These are phyloP conservation scores for Idaea biselata DNA, from an alignment of 2,888 invertebrate genomes.

Conservation along the genomic window DNA sequence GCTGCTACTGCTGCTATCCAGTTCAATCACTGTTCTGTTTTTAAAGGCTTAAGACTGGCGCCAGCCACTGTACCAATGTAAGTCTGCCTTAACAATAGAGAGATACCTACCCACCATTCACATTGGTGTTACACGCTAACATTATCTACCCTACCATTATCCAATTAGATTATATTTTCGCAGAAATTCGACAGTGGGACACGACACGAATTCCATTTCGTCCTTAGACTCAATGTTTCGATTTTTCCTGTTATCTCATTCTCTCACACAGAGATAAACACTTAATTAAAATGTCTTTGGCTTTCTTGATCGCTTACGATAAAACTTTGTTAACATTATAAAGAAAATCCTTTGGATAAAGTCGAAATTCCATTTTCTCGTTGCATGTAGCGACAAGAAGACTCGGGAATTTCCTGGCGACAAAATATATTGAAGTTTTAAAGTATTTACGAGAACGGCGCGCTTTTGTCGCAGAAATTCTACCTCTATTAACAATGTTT, in stretches of 20 bases:
- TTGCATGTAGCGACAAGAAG: constrained; percentile 15
- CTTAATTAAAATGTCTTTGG: not conserved
- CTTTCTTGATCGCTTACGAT: constrained; percentile 1
- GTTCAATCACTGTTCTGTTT: too few species aligned
- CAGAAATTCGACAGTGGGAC: not conserved
- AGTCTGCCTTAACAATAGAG: not conserved
- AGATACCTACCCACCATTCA: not conserved
- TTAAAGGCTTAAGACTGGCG: too few species aligned
- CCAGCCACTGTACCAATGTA: too few species aligned
- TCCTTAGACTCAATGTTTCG: not conserved
- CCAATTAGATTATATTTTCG: not conserved
- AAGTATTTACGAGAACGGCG: constrained; percentile 16
- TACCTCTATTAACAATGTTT: constrained; percentile 11
- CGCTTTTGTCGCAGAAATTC: constrained; percentile 15
- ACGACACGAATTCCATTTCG: not conserved
- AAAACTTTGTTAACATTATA: constrained; percentile 1
- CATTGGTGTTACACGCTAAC: not conserved
- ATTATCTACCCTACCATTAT: not conserved
- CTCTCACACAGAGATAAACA: not conserved
- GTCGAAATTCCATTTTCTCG: not conserved
- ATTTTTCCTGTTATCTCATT: not conserved
- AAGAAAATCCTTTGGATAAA: not conserved
- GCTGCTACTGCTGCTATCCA: too few species aligned
- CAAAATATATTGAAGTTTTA: constrained; percentile 17
- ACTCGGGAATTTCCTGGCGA: constrained; percentile 13